A percentile compares a stretch with the other conserved stretches of the same genome.
Evolutionary conservation across 2,888 invertebrate genomes (phyloP).

Genomic region (Anaspis maculata): DNA sequence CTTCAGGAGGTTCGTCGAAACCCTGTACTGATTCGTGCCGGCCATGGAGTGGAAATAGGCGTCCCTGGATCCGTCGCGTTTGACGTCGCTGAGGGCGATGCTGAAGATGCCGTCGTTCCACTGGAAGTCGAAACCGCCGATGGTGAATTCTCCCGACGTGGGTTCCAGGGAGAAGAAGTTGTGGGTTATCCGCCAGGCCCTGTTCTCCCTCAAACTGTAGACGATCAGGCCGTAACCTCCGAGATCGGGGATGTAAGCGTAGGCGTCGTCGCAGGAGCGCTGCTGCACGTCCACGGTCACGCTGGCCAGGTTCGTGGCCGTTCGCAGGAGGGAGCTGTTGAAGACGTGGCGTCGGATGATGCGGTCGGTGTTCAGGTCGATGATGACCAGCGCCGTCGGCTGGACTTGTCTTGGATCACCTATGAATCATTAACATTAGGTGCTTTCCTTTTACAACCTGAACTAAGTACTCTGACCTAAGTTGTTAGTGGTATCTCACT

Average conservation of each 20-base stretch:
- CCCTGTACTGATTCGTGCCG: constrained; percentile 61
- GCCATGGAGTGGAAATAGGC: constrained; percentile 74
- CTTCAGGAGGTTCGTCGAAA: constrained; percentile 55
- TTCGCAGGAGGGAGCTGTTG: constrained; percentile 42
- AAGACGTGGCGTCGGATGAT: constrained; percentile 52
- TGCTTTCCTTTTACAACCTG: too few species aligned
- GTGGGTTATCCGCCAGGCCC: constrained; percentile 60
- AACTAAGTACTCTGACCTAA: too few species aligned
- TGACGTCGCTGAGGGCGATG: constrained; percentile 50
- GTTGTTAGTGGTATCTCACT: too few species aligned
- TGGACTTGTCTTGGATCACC: constrained; percentile 46
- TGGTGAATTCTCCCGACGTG: constrained; percentile 53
- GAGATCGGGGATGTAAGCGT: constrained; percentile 64
- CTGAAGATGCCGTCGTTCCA: constrained; percentile 80
- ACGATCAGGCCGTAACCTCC: constrained; percentile 53
- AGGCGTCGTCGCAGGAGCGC: constrained; percentile 56
- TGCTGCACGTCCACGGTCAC: constrained; percentile 57
- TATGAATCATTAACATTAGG: too few species aligned
- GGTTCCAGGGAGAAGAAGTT: constrained; percentile 72
- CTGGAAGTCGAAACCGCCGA: constrained; percentile 62
- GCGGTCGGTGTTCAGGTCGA: constrained; percentile 56
- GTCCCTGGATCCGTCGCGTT: constrained; percentile 48
- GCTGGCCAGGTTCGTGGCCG: constrained; percentile 53
- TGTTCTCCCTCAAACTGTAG: constrained; percentile 30
- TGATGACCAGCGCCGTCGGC: constrained; percentile 56